A percentile compares a stretch with the other conserved stretches of the same genome.
Evolutionary conservation across 2,113 vertebrate species (phyloP).

Genomic region (Larimichthys polyactis): DNA sequence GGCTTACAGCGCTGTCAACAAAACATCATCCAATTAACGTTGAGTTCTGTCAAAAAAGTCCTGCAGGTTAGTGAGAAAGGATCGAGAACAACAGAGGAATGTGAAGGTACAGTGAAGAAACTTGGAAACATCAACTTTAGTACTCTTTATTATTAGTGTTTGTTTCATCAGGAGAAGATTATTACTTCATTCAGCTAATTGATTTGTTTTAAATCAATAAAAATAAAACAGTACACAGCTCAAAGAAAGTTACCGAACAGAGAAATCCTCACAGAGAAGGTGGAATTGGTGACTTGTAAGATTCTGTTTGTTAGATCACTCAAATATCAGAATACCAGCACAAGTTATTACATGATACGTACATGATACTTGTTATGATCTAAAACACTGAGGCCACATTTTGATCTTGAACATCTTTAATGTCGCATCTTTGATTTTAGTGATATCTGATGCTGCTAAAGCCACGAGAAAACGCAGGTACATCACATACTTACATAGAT

Average conservation of each 20-base stretch:
- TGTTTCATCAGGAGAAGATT: not conserved
- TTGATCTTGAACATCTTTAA: not conserved
- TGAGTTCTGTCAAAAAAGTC: conserved; percentile 63
- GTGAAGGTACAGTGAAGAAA: not conserved
- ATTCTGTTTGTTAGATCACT: too few relatives aligned
- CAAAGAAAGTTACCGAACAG: not conserved
- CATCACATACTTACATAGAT: not conserved
- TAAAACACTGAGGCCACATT: not conserved
- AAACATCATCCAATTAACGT: conserved; percentile 64
- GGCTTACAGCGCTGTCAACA: conserved; percentile 59
- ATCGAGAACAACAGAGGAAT: conserved; percentile 1
- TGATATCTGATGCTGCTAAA: not conserved
- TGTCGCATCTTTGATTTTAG: not conserved
- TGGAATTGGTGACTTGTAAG: not conserved
- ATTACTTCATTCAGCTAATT: not conserved
- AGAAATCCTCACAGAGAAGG: not conserved
- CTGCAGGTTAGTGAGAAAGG: conserved; percentile 34
- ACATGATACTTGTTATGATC: not conserved
- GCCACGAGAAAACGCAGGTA: not conserved
- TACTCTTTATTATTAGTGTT: not conserved
- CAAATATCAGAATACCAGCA: not conserved
- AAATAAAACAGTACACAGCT: not conserved
- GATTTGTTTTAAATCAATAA: too few relatives aligned
- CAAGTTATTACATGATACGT: not conserved
- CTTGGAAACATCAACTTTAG: not conserved